Percentiles rank a stretch among this genome's conserved stretches.
Conservation (phyloP, 2,888 invertebrate species). For the Napeogenes sylphis region DNA sequence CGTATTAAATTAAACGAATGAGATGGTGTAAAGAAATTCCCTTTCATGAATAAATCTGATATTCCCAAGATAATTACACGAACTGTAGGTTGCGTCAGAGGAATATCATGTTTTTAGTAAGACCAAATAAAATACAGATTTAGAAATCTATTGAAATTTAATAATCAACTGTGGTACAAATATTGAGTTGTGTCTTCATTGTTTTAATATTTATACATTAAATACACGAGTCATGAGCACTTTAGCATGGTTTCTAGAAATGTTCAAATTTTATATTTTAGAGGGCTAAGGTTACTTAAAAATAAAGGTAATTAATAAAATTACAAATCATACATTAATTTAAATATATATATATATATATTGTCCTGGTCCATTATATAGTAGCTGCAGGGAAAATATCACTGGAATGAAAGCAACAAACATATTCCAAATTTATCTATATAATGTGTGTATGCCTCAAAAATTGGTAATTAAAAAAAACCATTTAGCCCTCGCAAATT, state of each 20-base stretch:
- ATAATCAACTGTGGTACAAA: constrained; percentile 7
- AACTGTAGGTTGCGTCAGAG: no score
- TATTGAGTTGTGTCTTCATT: constrained; percentile 5
- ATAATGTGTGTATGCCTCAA: no score
- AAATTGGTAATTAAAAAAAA: no score
- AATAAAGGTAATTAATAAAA: not conserved
- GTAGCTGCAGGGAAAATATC: not conserved
- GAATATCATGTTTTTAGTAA: not conserved
- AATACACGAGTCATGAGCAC: not conserved
- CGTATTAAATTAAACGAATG: no score
- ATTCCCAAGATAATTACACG: no score
- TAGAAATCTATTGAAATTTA: constrained; percentile 8
- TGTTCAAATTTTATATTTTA: not conserved
- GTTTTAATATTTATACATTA: not conserved
- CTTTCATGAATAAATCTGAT: no score
- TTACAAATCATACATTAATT: not conserved
- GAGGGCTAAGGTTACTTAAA: constrained; percentile 4
- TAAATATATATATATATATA: not conserved
- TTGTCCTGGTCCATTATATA: not conserved
- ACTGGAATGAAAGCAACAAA: not conserved
- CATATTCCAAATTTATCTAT: no score
- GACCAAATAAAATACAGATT: not conserved
- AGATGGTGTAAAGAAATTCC: no score
- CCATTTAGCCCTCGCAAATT: no score
- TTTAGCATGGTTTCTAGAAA: not conserved